Evolutionary conservation across 2,888 invertebrate genomes (phyloP).

Genomic region (Eurois occulta): DNA sequence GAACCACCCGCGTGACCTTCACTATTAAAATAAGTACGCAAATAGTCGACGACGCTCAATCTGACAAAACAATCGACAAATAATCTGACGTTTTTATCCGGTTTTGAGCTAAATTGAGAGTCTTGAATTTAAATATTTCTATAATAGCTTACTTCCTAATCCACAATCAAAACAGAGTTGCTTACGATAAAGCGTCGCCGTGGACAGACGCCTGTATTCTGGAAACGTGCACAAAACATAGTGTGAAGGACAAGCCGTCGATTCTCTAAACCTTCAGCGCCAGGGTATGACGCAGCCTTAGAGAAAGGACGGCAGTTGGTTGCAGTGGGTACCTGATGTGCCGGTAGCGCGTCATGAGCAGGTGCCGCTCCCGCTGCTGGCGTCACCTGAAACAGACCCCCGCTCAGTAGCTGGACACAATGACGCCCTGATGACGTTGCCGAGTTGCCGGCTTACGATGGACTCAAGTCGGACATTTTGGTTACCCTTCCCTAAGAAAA

Average conservation of each 20-base stretch:
- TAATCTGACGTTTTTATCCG: constrained; percentile 1
- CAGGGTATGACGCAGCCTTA: background rate
- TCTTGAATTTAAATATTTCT: background rate
- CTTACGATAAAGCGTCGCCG: background rate
- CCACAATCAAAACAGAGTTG: background rate
- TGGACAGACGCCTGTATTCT: background rate
- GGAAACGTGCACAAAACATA: background rate
- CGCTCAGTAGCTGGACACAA: constrained; percentile 44
- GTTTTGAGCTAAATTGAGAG: constrained; percentile 1
- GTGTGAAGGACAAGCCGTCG: constrained; percentile 9
- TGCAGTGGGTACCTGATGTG: constrained; percentile 64
- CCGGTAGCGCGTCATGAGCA: constrained; percentile 80
- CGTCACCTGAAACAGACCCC: constrained; percentile 76
- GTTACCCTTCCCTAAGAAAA: background rate
- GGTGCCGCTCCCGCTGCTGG: constrained; percentile 65
- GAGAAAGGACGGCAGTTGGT: background rate
- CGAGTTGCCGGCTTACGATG: background rate
- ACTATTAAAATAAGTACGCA: constrained; percentile 27
- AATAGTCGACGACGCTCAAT: constrained; percentile 5
- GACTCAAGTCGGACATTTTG: background rate
- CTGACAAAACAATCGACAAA: no score
- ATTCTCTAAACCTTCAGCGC: background rate
- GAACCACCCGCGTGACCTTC: constrained; percentile 23
- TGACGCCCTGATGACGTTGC: background rate
- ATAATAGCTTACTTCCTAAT: background rate